Conservation (phyloP, 1,140 invertebrate genomes). For the Leguminivora glycinivorella region DNA sequence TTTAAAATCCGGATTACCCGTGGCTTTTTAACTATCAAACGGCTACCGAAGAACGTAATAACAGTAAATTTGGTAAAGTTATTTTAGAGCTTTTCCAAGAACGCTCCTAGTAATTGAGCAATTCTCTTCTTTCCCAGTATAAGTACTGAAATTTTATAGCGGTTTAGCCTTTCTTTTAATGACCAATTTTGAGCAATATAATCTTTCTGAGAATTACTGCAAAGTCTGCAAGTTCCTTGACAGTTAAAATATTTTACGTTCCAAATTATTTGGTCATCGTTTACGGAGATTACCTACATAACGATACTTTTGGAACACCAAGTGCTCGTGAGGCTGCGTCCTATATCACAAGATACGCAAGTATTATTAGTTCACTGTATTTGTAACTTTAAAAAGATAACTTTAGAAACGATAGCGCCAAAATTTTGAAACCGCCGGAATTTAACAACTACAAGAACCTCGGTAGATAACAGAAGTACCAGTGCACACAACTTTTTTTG, state of each 20-base stretch:
- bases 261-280: neutral
- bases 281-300: neutral
- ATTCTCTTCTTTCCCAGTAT: neutral
- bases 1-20: neutral
- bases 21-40: constrained; percentile 6
- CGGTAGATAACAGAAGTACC: too few species aligned
- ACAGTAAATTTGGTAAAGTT: constrained; percentile 6
- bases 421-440: too few species aligned
- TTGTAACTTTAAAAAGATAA: too few species aligned
- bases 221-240: neutral
- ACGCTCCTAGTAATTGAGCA: neutral
- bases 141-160: neutral
- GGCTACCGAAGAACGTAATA: constrained; percentile 5
- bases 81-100: constrained; percentile 1
- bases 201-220: neutral
- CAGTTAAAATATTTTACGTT: neutral
- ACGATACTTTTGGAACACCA: neutral
- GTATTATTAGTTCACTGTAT: too few species aligned
- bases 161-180: neutral
- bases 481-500: too few species aligned
- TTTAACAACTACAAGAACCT: too few species aligned
- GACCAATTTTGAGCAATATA: neutral
- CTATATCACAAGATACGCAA: too few species aligned
- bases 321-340: neutral
- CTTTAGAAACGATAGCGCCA: too few species aligned